A percentile compares a stretch with the other conserved stretches of the same genome.
phyloP scores from a whole-genome alignment of 2,113 vertebrate species.

The Thunnus maccoyii region DNA sequence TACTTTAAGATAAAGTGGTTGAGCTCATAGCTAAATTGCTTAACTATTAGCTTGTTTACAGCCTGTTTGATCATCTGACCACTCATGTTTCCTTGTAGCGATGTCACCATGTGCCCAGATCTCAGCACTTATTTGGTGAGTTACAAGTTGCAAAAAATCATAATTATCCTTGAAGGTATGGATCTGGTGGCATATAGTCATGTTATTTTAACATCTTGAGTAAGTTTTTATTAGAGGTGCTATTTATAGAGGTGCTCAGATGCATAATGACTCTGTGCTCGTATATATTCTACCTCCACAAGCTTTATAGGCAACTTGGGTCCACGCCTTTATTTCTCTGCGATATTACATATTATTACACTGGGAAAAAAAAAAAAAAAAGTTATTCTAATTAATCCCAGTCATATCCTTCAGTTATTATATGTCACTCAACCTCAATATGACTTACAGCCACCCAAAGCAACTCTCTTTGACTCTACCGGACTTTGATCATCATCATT shows the following conservation, averaged over 20 bases:
- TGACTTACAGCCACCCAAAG: constrained; percentile 22
- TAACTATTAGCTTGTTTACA: not conserved
- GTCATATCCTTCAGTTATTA: constrained; percentile 22
- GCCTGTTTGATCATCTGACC: not conserved
- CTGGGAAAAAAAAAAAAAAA: constrained; percentile 2
- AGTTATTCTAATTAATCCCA: constrained; percentile 38
- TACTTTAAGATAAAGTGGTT: not conserved
- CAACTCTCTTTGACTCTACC: constrained; percentile 23
- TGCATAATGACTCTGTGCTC: constrained; percentile 3
- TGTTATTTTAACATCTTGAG: constrained; percentile 2
- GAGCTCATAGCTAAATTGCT: not conserved
- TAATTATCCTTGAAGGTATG: not conserved
- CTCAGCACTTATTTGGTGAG: not conserved
- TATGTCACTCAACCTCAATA: constrained; percentile 19
- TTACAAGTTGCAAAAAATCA: constrained; percentile 1
- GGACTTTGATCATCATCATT: constrained; percentile 52
- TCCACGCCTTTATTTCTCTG: constrained; percentile 9
- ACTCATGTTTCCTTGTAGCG: not conserved
- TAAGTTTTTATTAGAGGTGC: not conserved
- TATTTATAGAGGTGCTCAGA: not conserved
- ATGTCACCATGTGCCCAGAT: not conserved
- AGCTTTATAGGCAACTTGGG: not conserved
- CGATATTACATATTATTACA: constrained; percentile 31
- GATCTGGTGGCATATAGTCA: not conserved
- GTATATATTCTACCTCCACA: constrained; percentile 2